Conservation (phyloP, 1,140 invertebrate species). For the Pseudomyrmex flavicornis region DNA sequence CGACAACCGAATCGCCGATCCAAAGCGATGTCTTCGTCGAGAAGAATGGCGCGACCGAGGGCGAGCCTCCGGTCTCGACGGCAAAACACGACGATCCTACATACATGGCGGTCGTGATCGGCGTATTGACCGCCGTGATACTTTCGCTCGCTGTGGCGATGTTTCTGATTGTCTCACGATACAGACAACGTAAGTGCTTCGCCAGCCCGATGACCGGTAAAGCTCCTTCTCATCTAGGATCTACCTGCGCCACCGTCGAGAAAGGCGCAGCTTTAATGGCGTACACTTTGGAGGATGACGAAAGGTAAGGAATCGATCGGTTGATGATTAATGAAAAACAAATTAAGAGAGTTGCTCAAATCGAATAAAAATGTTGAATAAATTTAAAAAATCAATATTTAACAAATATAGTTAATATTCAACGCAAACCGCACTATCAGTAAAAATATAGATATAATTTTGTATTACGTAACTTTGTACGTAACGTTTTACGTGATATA, state of each 20-base stretch:
- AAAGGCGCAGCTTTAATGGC: constrained; percentile 84
- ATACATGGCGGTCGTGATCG: constrained; percentile 93
- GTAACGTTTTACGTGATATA: background rate
- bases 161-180: constrained; percentile 91
- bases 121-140: constrained; percentile 92
- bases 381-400: background rate
- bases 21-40: constrained; percentile 86
- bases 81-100: constrained; percentile 90
- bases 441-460: background rate
- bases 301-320: constrained; percentile 76
- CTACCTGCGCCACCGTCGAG: constrained; percentile 85
- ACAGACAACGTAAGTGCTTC: constrained; percentile 92
- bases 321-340: constrained; percentile 6
- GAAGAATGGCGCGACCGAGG: constrained; percentile 85
- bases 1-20: constrained; percentile 80
- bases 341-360: background rate
- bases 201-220: constrained; percentile 90
- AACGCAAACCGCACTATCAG: too few relatives aligned
- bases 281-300: constrained; percentile 84
- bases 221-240: constrained; percentile 84
- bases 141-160: constrained; percentile 90
- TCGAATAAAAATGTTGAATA: background rate
- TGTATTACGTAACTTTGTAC: background rate
- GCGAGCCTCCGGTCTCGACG: constrained; percentile 87
- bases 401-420: background rate